Evolutionary conservation across 2,797 vertebrate species (phyloP).

Genomic region (Parotocinclus haroldoi): DNA sequence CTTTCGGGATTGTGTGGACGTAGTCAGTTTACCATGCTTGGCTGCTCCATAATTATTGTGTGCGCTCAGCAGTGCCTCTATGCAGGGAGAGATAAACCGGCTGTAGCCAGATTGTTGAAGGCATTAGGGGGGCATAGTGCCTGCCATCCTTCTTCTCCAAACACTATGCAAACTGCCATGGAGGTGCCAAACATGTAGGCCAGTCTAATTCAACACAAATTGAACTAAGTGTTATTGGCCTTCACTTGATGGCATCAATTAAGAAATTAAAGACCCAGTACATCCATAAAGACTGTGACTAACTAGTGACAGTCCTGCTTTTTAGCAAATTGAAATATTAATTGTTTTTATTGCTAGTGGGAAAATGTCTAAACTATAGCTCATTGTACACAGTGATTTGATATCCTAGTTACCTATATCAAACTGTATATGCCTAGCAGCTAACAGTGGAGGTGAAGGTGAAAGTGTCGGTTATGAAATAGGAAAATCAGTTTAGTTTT

Average conservation of each 20-base stretch:
- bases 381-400: no score
- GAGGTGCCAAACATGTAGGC: constrained; percentile 19
- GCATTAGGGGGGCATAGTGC: constrained; percentile 39
- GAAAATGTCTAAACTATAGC: no score
- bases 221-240: constrained; percentile 35
- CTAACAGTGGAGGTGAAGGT: no score
- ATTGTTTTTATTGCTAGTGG: no score
- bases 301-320: constrained; percentile 7
- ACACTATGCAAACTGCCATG: constrained; percentile 22
- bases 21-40: constrained; percentile 39
- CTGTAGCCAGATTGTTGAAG: constrained; percentile 45
- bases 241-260: constrained; percentile 37
- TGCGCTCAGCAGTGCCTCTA: constrained; percentile 36
- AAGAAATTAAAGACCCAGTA: constrained; percentile 31
- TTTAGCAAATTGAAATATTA: background rate
- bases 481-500: no score
- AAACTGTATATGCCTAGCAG: no score
- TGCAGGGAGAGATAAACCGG: constrained; percentile 41
- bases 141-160: constrained; percentile 24
- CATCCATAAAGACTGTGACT: constrained; percentile 13
- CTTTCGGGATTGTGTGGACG: constrained; percentile 29
- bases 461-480: no score
- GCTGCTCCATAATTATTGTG: constrained; percentile 47
- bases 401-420: no score
- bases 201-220: constrained; percentile 48